These are phyloP conservation scores for Cyclargus thomasi DNA, from an alignment of 1,140 invertebrate genomes.

Conservation along the genomic window DNA sequence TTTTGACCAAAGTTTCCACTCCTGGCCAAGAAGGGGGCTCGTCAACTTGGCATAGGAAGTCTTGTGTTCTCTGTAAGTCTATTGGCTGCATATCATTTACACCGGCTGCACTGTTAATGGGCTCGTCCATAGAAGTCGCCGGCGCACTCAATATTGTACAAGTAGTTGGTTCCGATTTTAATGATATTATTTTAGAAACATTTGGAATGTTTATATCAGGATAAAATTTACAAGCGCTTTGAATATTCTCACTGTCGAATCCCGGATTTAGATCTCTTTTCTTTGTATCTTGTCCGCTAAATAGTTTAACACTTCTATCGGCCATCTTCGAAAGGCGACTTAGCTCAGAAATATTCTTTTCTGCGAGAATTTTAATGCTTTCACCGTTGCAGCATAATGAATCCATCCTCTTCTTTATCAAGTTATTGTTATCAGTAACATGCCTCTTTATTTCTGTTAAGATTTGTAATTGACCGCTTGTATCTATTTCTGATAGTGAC, in stretches of 20 bases:
- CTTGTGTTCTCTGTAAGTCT: constrained; percentile 26
- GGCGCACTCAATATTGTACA: constrained; percentile 35
- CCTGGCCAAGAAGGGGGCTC: constrained; percentile 42
- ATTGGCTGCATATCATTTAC: constrained; percentile 28
- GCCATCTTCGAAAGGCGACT: constrained; percentile 69
- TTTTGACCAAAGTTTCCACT: constrained; percentile 41
- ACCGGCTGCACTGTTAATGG: constrained; percentile 52
- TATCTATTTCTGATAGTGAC: constrained; percentile 41
- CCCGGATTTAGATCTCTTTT: constrained; percentile 55
- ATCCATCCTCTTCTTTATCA: constrained; percentile 65
- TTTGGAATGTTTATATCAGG: constrained; percentile 65
- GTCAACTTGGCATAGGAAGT: constrained; percentile 43
- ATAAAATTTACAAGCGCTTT: constrained; percentile 39
- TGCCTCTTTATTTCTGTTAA: constrained; percentile 67
- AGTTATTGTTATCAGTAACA: constrained; percentile 68
- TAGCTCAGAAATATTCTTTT: constrained; percentile 68
- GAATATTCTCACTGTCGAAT: constrained; percentile 61
- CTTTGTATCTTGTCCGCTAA: constrained; percentile 51
- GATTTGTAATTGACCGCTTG: constrained; percentile 53
- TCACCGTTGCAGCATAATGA: constrained; percentile 37
- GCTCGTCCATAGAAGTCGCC: constrained; percentile 69
- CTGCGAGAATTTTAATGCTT: constrained; percentile 59
- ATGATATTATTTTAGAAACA: constrained; percentile 64
- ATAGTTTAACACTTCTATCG: constrained; percentile 62
- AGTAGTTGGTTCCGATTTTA: constrained; percentile 48